A percentile compares a stretch with the other conserved stretches of the same genome.
These are phyloP conservation scores for Acrossocheilus wenchowensis DNA, from an alignment of 2,797 vertebrate genomes.

Conservation along the genomic window DNA sequence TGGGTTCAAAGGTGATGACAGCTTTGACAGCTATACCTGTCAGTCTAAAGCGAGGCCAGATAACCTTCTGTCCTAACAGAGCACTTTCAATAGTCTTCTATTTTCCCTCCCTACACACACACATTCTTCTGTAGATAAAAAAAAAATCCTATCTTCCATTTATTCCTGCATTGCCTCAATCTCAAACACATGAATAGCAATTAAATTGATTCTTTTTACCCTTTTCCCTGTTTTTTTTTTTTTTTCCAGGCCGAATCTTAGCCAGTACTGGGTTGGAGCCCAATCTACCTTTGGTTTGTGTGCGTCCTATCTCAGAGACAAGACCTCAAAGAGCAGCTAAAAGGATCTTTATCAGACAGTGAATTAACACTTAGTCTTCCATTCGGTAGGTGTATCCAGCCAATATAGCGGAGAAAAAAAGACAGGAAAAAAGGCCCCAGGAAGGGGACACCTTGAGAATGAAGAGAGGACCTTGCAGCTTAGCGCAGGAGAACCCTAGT, in stretches of 20 bases:
- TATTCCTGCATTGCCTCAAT: slow-evolving; percentile 82
- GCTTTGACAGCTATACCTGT: slow-evolving; percentile 82
- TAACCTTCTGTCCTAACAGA: slow-evolving; percentile 89
- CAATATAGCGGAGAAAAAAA: slow-evolving; percentile 92
- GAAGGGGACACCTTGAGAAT: slow-evolving; percentile 98
- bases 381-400: slow-evolving; percentile 99
- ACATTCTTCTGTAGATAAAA: slow-evolving; percentile 81
- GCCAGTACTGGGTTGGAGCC: slow-evolving; percentile 89
- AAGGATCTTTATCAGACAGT: slow-evolving; percentile 98
- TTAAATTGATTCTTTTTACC: slow-evolving; percentile 96
- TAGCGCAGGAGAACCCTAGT: slow-evolving; percentile 81
- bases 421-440: slow-evolving; percentile 93
- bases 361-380: slow-evolving; percentile 99
- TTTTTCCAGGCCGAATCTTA: slow-evolving; percentile 65
- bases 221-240: slow-evolving; percentile 69
- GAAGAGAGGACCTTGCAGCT: slow-evolving; percentile 95
- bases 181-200: slow-evolving; percentile 97
- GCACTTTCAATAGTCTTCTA: slow-evolving; percentile 87
- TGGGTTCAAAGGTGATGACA: slow-evolving; percentile 73
- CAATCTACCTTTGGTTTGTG: slow-evolving; percentile 97
- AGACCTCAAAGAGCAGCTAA: slow-evolving; percentile 95
- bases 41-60: slow-evolving; percentile 79
- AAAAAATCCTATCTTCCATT: slow-evolving; percentile 90
- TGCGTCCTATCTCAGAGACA: slow-evolving; percentile 96
- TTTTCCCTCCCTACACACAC: slow-evolving; percentile 82